Evolutionary conservation across 2,888 invertebrate species (phyloP).

Genomic region (Megamerina dolium): DNA sequence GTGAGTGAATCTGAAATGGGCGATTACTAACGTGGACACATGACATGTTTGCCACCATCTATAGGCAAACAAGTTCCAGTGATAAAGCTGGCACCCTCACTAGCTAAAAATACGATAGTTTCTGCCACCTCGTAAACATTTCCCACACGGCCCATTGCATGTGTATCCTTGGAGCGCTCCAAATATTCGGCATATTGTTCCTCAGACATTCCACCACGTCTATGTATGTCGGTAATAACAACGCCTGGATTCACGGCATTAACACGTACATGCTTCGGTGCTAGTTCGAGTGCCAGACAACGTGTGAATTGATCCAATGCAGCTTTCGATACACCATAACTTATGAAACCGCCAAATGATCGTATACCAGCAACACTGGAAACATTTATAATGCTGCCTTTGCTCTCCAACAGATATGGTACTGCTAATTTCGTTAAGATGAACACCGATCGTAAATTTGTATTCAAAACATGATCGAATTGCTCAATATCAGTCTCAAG

Average conservation of each 20-base stretch:
- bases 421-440: constrained; percentile 73
- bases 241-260: constrained; percentile 93
- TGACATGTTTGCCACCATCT: constrained; percentile 56
- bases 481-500: constrained; percentile 74
- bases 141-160: constrained; percentile 82
- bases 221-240: constrained; percentile 77
- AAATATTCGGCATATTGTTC: constrained; percentile 71
- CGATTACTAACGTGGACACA: constrained; percentile 63
- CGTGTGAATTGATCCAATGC: constrained; percentile 92
- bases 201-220: constrained; percentile 70
- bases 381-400: constrained; percentile 86
- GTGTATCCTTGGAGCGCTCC: constrained; percentile 72
- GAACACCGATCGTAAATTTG: constrained; percentile 73
- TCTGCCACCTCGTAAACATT: constrained; percentile 76
- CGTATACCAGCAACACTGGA: constrained; percentile 85
- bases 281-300: constrained; percentile 81
- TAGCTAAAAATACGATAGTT: constrained; percentile 82
- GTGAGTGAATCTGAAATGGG: neutral
- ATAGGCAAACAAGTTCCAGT: constrained; percentile 67
- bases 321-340: constrained; percentile 88
- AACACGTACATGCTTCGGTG: constrained; percentile 70
- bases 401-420: constrained; percentile 69
- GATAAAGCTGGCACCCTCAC: constrained; percentile 63
- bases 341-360: constrained; percentile 78
- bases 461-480: constrained; percentile 77